These are phyloP conservation scores for Caenorhabditis tropicalis DNA, from an alignment of 1,140 invertebrate genomes.

Conservation along the genomic window DNA sequence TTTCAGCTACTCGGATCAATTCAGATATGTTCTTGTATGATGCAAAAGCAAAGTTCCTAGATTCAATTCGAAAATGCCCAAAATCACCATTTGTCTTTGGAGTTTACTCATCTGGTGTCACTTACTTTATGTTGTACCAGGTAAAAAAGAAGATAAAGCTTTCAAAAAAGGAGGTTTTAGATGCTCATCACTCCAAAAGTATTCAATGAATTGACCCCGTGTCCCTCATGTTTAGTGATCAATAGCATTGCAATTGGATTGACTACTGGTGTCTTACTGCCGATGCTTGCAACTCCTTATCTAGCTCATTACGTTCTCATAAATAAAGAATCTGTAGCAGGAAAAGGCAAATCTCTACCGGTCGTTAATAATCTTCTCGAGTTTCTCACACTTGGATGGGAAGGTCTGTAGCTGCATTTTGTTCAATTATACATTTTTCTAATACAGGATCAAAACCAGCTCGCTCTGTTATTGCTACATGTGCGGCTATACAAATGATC, in stretches of 20 bases:
- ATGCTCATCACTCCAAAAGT: not conserved
- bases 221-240: conserved; percentile 27
- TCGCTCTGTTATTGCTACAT: not conserved
- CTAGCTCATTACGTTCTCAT: conserved; percentile 43
- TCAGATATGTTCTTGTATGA: conserved; percentile 44
- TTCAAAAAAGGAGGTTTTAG: not conserved
- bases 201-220: conserved; percentile 19
- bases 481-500: conserved; percentile 12
- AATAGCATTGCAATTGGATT: conserved; percentile 33
- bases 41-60: conserved; percentile 15
- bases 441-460: conserved; percentile 20
- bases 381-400: conserved; percentile 18
- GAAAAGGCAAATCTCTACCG: not conserved
- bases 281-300: conserved; percentile 44
- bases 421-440: not conserved
- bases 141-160: not conserved
- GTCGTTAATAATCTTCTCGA: conserved; percentile 3
- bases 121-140: conserved; percentile 41
- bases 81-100: conserved; percentile 46
- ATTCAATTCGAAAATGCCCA: conserved; percentile 21
- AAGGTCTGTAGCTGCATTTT: not conserved
- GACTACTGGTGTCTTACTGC: conserved; percentile 30
- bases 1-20: conserved; percentile 49
- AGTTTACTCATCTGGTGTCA: conserved; percentile 35
- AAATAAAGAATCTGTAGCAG: not conserved